Base-by-base conservation (phyloP, 2,113 vertebrate genomes). In the Rhinichthys klamathensis region DNA sequence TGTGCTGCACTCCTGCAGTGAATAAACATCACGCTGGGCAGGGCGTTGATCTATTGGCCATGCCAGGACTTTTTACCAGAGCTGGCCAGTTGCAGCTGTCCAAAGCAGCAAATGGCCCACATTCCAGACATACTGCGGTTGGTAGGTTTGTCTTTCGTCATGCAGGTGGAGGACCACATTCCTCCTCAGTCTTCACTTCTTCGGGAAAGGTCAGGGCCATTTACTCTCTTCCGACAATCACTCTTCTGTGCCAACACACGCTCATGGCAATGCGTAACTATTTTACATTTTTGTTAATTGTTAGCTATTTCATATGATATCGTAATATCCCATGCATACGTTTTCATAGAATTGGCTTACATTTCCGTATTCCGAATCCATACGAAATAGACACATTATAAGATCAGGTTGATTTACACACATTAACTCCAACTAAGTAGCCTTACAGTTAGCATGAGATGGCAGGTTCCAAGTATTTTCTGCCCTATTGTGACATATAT, bases 71-170 rank as follows among this genome's bases (percentile, higher is more conserved):
- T 80, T 56, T 79, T 80, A n/a, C 38, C 74, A 63, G 21, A 79
- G 21, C 32, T 77, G 83, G 44, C 54, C 56, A 32, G 25, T 63
- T 76, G 41, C 61, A 89, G 82, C 69, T 18, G 61, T 84, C 32
- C 49, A 61, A 46, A 82, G 21, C 54, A 54, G 1, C 32, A 70
- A 83, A 74, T 27, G 79, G 35, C 60, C 73, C 27, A 56, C 75
- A 84, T 87, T 86, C 88, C 86, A 75, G 30, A 72, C 84, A 85
- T 83, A 80, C 83, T 80, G 72, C 15, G 72, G 54, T 82, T 75
- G 27, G 63, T 44, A 63, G 79, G 67, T 7, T 58, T 87, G 80
- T 80, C 77, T 83, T 80, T 81, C 35, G 70, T 86, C 80, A 73
- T 32, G 70, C 84, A 86, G 84, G 38, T 83, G 61, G 84, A 86